Evolutionary conservation across 2,888 invertebrate genomes (phyloP).

Genomic region (Diarsia brunnea): DNA sequence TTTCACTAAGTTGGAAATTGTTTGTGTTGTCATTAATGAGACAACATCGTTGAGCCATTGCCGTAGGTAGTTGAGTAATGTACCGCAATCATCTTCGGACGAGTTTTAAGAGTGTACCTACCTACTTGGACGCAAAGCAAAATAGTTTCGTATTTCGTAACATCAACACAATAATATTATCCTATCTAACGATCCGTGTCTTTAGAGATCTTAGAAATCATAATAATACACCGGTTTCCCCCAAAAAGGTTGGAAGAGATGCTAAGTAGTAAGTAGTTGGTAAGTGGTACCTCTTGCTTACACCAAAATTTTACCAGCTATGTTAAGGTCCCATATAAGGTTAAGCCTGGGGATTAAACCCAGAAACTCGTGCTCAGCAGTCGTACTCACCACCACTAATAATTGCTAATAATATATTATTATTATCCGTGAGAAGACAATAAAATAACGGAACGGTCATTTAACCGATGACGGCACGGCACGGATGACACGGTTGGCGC

Average conservation of each 20-base stretch:
- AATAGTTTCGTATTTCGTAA: neutral
- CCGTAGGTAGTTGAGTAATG: constrained; percentile 42
- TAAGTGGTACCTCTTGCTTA: neutral
- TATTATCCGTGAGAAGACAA: neutral
- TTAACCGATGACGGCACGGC: too few species aligned
- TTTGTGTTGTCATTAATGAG: constrained; percentile 55
- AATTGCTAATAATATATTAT: too few species aligned
- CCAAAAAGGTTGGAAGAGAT: too few species aligned
- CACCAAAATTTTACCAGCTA: neutral
- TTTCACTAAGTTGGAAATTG: constrained; percentile 60
- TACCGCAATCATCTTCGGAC: constrained; percentile 35
- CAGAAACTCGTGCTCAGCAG: neutral
- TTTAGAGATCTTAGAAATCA: too few species aligned
- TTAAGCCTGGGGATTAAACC: neutral
- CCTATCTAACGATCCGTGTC: too few species aligned
- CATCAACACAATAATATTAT: neutral
- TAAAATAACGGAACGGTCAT: neutral
- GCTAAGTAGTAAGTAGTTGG: neutral
- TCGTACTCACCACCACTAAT: too few species aligned
- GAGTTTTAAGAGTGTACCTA: constrained; percentile 24
- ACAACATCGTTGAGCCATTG: constrained; percentile 43
- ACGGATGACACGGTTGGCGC: too few species aligned
- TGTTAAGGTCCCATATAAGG: neutral
- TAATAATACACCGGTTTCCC: neutral
- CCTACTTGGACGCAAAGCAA: neutral